A percentile compares a stretch with the other conserved stretches of the same genome.
phyloP scores from a whole-genome alignment of 2,797 vertebrate genomes.

The Oreortyx pictus region DNA sequence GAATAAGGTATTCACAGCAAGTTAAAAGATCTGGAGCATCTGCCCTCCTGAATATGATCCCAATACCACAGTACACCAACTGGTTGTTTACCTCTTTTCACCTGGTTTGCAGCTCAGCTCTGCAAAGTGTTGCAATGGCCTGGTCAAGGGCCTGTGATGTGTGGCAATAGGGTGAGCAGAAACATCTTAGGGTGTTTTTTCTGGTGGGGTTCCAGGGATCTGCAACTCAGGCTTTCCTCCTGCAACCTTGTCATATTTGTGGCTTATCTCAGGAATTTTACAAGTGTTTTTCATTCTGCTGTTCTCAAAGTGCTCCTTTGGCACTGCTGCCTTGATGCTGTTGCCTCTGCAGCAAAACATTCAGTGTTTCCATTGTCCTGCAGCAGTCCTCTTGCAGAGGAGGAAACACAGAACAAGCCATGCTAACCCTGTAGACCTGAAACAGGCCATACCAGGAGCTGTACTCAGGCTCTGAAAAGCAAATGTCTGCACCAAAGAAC shows the following conservation, averaged over 20 bases:
- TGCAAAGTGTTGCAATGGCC: neutral
- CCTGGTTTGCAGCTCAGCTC: neutral
- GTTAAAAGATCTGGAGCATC: neutral
- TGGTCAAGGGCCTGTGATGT: neutral
- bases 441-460: neutral
- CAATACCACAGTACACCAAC: neutral
- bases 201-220: neutral
- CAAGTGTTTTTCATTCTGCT: conserved; percentile 20
- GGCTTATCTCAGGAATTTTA: conserved; percentile 50
- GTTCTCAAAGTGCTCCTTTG: neutral
- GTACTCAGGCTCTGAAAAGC: neutral
- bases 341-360: neutral
- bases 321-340: neutral
- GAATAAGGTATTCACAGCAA: neutral
- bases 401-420: neutral
- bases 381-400: neutral
- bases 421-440: neutral
- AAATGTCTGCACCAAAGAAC: neutral
- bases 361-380: neutral
- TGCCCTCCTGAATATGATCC: neutral
- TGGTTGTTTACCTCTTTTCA: neutral
- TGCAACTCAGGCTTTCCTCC: neutral
- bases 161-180: neutral
- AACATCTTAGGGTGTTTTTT: neutral
- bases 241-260: neutral